A percentile compares a stretch with the other conserved stretches of the same genome.
These are phyloP conservation scores for Dasypus novemcinctus DNA, from an alignment of 2,113 vertebrate species.

Conservation along the genomic window DNA sequence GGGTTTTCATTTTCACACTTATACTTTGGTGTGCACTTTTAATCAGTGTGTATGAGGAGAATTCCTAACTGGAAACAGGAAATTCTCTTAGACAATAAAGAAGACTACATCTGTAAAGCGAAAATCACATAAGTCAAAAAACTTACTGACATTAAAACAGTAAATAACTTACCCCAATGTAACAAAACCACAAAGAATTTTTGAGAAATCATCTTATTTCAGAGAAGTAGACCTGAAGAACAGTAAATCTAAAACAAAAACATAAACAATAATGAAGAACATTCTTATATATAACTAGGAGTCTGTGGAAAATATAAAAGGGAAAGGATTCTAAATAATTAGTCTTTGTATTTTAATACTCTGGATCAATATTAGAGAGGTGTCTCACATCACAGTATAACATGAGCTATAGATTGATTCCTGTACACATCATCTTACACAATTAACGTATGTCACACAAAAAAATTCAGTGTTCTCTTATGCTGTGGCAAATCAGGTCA, in stretches of 20 bases:
- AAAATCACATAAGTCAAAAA: background rate
- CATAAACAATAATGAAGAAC: background rate
- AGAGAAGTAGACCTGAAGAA: slow-evolving; percentile 71
- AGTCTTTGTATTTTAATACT: background rate
- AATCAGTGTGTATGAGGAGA: background rate
- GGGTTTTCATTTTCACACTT: background rate
- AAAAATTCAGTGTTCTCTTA: background rate
- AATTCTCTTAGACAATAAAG: background rate
- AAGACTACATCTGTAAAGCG: background rate
- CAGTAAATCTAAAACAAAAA: slow-evolving; percentile 59
- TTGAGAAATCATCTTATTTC: slow-evolving; percentile 79
- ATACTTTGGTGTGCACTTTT: background rate
- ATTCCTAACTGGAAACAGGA: background rate
- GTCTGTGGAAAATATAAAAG: background rate
- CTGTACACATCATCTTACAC: background rate
- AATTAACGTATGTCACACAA: background rate
- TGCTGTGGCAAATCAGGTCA: background rate
- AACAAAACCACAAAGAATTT: slow-evolving; percentile 67
- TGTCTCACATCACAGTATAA: background rate
- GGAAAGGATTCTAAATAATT: background rate
- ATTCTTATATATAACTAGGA: background rate
- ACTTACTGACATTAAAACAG: background rate
- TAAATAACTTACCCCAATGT: slow-evolving; percentile 79
- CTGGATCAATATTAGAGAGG: slow-evolving; percentile 4
- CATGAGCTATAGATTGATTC: background rate